These are phyloP conservation scores for Regulus satrapa DNA, from an alignment of 2,113 vertebrate species.

Conservation along the genomic window DNA sequence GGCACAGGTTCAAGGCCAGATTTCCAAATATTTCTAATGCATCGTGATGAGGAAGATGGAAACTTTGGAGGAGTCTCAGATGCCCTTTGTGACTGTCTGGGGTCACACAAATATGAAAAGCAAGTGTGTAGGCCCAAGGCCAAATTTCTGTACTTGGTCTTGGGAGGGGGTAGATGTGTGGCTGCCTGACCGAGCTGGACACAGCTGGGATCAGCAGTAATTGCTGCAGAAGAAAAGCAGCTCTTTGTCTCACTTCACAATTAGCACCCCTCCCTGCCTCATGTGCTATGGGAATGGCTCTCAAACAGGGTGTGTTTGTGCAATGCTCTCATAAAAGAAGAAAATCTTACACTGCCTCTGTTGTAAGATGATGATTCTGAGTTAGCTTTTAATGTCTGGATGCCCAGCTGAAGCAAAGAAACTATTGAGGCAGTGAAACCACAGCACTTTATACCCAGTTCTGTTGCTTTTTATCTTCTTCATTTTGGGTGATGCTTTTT, in stretches of 20 bases:
- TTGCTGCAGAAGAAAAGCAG: not conserved
- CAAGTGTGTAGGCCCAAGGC: not conserved
- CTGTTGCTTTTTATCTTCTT: not conserved
- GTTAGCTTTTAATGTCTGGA: not conserved
- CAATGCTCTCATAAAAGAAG: not conserved
- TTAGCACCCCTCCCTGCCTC: not conserved
- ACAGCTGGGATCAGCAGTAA: rapidly evolving
- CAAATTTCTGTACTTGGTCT: rapidly evolving
- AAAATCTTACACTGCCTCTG: not conserved
- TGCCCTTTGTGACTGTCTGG: not conserved
- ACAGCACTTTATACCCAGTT: not conserved
- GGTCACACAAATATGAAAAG: not conserved
- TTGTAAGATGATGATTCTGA: not conserved
- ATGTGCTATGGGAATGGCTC: rapidly evolving
- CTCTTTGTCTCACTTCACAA: not conserved
- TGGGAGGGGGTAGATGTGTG: not conserved
- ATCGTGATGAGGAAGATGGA: not conserved
- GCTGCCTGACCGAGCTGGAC: not conserved
- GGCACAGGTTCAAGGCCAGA: not conserved
- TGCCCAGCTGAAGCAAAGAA: not conserved
- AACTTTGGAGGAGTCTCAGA: not conserved
- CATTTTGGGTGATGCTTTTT: not conserved
- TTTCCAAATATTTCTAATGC: not conserved
- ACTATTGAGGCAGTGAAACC: not conserved
- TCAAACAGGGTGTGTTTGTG: rapidly evolving